Evolutionary conservation across 30 jellyfish, hydroid and myxozoan genomes (phyloP).

Genomic region (Cassiopea xamachana): DNA sequence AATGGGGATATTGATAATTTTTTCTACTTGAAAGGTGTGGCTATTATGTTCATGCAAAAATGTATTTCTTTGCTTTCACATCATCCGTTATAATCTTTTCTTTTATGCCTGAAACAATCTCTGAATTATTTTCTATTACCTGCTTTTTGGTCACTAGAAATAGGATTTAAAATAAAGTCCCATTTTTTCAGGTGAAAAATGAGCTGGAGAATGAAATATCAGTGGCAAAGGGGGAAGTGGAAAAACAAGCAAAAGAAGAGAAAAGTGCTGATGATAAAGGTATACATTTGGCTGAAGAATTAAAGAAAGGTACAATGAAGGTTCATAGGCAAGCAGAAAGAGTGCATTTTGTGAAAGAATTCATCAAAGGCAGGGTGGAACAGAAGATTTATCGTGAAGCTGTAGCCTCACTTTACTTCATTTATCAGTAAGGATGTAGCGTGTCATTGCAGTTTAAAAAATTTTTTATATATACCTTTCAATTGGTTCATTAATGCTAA

Average conservation of each 20-base stretch:
- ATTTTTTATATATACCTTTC: too few relatives aligned
- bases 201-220: constrained; percentile 30
- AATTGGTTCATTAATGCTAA: too few relatives aligned
- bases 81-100: too few relatives aligned
- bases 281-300: constrained; percentile 46
- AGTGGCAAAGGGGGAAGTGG: not conserved
- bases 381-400: constrained; percentile 65
- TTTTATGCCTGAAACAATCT: too few relatives aligned
- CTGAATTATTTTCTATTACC: too few relatives aligned
- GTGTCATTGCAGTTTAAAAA: too few relatives aligned
- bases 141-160: too few relatives aligned
- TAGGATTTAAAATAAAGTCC: too few relatives aligned
- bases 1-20: too few relatives aligned
- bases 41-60: too few relatives aligned
- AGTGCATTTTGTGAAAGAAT: constrained; percentile 65
- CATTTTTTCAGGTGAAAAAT: constrained; percentile 31
- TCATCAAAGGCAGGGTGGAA: constrained; percentile 77
- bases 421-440: constrained; percentile 50
- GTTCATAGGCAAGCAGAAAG: constrained; percentile 71
- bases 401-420: constrained; percentile 64
- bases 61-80: too few relatives aligned
- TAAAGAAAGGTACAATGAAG: constrained; percentile 62
- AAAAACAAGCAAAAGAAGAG: not conserved
- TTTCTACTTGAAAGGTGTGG: too few relatives aligned
- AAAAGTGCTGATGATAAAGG: not conserved